Evolutionary conservation across 2,888 invertebrate species (phyloP), one percentile per base, ranked within the genome.

Genomic region (Agonopterix alstromeriana): DNA sequence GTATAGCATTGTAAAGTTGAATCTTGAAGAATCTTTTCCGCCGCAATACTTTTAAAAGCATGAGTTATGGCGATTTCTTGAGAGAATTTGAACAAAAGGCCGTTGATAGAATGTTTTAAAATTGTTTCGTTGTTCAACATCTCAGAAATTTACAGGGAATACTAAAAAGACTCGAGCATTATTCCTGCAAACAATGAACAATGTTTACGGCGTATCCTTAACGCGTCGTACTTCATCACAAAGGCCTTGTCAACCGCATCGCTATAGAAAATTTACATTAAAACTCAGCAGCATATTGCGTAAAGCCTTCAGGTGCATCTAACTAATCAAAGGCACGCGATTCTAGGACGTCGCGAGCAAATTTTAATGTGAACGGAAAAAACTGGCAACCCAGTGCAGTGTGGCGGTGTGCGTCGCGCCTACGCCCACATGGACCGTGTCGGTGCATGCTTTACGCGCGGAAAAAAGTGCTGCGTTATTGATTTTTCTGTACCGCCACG

Each of bases 381-480:
- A 83, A 82, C 65, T 77, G 77, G 75, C 82, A 82, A 62, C 76
- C 72, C 79, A 70, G 70, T 75, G 79, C 77, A 71, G 48, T 53
- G 60, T 54, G 54, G 55, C 63, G 73, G 82, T 85, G 82, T 73
- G 78, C 69, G 76, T 67, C 60, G 45, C 48, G 36, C 54, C 54
- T 27, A 65, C 76, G 67, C 80, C 79, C 82, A 77, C 75, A 65
- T 52, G 51, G 49, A 54, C 55, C 67, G 71, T 80, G 85, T 82
- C 84, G 84, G 84, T 88, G 87, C 87, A 88, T 89, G 89, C 83
- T 89, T 89, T 89, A 89, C 88, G 89, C 87, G 86, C 81, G 85
- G 87, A 89, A 89, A 89, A 89, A 89, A 88, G 82, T 86, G 88
- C 89, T 89, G 89, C 89, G 89, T 86, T 89, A 89, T 89, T 89